These are phyloP conservation scores for Crenuchus spilurus DNA, from an alignment of 2,797 vertebrate genomes.

Conservation along the genomic window DNA sequence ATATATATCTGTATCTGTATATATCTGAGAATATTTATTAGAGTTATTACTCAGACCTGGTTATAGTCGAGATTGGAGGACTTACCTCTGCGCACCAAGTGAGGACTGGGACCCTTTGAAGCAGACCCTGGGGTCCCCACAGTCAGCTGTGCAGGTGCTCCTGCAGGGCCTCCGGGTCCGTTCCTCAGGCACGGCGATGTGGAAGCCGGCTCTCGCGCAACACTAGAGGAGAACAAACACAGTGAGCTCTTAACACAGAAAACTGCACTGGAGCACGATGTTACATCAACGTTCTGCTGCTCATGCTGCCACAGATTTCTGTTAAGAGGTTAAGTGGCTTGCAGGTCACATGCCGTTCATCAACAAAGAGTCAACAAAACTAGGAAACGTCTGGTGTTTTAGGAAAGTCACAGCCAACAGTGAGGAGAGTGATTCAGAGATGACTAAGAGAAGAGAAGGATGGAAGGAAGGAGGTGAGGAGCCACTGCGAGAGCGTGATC, in stretches of 20 bases:
- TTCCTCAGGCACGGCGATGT: slow-evolving; percentile 83
- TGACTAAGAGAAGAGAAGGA: slow-evolving; percentile 33
- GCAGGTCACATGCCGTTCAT: slow-evolving; percentile 1
- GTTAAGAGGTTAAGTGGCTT: background rate
- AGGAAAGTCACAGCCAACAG: slow-evolving; percentile 14
- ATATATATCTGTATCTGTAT: too few species aligned
- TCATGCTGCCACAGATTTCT: slow-evolving; percentile 13
- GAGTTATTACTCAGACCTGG: too few species aligned
- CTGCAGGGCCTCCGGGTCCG: slow-evolving; percentile 62
- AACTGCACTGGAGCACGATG: background rate
- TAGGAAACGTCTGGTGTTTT: background rate
- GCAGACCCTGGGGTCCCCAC: slow-evolving; percentile 69
- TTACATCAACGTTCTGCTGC: background rate
- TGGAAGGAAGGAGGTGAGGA: slow-evolving; percentile 16
- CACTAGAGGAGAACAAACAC: slow-evolving; percentile 22
- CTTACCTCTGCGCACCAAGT: slow-evolving; percentile 88
- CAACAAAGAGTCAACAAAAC: background rate
- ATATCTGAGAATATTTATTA: too few species aligned
- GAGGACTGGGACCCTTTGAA: slow-evolving; percentile 87
- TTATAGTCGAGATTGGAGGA: too few species aligned
- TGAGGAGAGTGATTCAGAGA: slow-evolving; percentile 24
- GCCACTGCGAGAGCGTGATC: slow-evolving; percentile 9
- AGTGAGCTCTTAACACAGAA: slow-evolving; percentile 35
- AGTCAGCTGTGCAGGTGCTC: slow-evolving; percentile 67
- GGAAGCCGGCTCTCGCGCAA: slow-evolving; percentile 61